Conservation (phyloP, 2,113 vertebrate species). For the Anthoscopus minutus region DNA sequence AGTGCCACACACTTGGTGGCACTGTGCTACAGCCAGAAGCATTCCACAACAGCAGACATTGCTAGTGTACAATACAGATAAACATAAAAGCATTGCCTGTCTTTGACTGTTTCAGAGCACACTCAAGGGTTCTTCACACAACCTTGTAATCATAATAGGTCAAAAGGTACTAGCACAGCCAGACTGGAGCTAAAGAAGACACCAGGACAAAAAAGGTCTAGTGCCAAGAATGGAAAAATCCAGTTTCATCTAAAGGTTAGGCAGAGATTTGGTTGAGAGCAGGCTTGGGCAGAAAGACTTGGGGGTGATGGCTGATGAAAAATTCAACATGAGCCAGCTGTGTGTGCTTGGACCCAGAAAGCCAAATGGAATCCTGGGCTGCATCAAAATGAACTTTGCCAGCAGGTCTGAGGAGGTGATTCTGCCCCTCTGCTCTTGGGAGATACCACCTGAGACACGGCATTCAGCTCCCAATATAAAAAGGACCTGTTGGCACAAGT, state of each 20-base stretch:
- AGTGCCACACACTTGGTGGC: background rate
- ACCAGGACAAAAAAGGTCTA: background rate
- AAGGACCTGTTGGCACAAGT: background rate
- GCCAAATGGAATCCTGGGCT: accelerated
- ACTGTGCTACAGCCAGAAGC: background rate
- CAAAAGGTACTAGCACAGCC: background rate
- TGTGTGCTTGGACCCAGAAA: accelerated
- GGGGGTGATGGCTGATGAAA: background rate
- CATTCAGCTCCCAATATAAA: background rate
- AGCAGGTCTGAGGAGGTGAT: background rate
- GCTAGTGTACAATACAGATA: accelerated
- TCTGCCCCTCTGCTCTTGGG: background rate
- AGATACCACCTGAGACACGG: background rate
- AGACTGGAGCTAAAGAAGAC: background rate
- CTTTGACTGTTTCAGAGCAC: background rate
- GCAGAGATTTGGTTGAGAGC: background rate
- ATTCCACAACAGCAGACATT: background rate
- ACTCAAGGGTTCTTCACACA: background rate
- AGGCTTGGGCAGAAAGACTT: background rate
- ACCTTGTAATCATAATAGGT: background rate
- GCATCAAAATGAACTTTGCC: accelerated
- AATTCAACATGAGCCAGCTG: background rate
- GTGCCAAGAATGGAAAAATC: background rate
- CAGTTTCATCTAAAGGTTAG: background rate
- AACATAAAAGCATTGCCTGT: background rate